Evolutionary conservation across 1,140 invertebrate genomes (phyloP), one percentile per base, ranked within the genome.

Genomic region (Bombyx mandarina): DNA sequence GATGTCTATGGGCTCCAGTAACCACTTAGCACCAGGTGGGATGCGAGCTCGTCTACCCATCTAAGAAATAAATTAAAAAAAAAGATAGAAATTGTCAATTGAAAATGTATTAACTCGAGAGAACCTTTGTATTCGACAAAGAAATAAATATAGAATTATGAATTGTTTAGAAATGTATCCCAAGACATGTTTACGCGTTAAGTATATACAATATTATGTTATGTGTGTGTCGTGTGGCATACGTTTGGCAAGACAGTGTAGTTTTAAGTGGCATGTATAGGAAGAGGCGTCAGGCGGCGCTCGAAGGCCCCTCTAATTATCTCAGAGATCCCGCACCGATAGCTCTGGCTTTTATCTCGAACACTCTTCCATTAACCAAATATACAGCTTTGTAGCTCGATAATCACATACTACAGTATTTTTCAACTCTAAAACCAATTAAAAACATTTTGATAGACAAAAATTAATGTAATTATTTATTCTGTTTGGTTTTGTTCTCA

Each of bases 381-480:
- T 86, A 86, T 80, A 84, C 81, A 78, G 75, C 79, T 86, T 75
- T 77, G 75, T 68, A 75, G 66, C 66, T 60, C 61, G 45, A 62
- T 84, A 86, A 86, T 84, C 66, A 86, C 57, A 86, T 70, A 77
- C 68, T 77, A 81, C 73, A 79, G 61, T 76, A 83, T 81, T 79
- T 82, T 78, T 69, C 73, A 74, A 77, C 77, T 71, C 74, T 72
- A 73, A 75, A 79, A 77, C 69, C 79, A 82, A 86, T 84, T 86
- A 84, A 84, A 82, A 82, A 84, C 77, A 84, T 84, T 86, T 86
- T 84, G 78, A 86, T 86, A 82, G 81, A 82, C 76, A 83, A 83
- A 83, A 81, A 73, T 73, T 73, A 73, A 74, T 76, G 54, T 75
- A 82, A 81, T 82, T 82, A 71, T 58, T 74, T 52, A 60, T 63